Conservation (phyloP, 1,140 invertebrate species). For the Palaemon carinicauda region DNA sequence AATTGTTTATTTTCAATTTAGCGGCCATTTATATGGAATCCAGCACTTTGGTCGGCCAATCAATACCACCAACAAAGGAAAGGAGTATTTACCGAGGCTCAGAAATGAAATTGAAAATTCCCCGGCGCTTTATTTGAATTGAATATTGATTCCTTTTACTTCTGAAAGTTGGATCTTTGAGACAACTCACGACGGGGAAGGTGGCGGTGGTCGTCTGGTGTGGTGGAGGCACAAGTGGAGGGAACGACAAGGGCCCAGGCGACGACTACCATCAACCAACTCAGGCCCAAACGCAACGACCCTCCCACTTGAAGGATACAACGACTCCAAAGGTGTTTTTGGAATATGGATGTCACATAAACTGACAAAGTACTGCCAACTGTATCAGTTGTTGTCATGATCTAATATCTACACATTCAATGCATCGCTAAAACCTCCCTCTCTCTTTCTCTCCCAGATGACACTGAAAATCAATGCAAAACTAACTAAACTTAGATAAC, state of each 20-base stretch:
- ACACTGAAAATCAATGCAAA: too few species aligned
- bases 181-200: conserved; percentile 31
- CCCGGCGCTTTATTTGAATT: conserved; percentile 57
- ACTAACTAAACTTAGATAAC: too few species aligned
- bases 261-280: too few species aligned
- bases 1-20: conserved; percentile 60
- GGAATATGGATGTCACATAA: too few species aligned
- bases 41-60: conserved; percentile 51
- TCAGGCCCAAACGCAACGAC: too few species aligned
- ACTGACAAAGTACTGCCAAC: too few species aligned
- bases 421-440: too few species aligned
- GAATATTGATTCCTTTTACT: conserved; percentile 57
- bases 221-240: too few species aligned
- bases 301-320: too few species aligned
- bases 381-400: not conserved
- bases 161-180: conserved; percentile 48
- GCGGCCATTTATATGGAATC: conserved; percentile 57
- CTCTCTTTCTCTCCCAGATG: not conserved
- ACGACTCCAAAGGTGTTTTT: too few species aligned
- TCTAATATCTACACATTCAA: not conserved
- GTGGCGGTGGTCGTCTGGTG: not conserved
- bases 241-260: too few species aligned
- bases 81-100: conserved; percentile 58
- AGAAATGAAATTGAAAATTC: conserved; percentile 59
- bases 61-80: conserved; percentile 49